Percentiles rank a stretch among this genome's conserved stretches.
These are phyloP conservation scores for Drosophila picticornis DNA, from an alignment of 2,888 invertebrate species.

Conservation along the genomic window DNA sequence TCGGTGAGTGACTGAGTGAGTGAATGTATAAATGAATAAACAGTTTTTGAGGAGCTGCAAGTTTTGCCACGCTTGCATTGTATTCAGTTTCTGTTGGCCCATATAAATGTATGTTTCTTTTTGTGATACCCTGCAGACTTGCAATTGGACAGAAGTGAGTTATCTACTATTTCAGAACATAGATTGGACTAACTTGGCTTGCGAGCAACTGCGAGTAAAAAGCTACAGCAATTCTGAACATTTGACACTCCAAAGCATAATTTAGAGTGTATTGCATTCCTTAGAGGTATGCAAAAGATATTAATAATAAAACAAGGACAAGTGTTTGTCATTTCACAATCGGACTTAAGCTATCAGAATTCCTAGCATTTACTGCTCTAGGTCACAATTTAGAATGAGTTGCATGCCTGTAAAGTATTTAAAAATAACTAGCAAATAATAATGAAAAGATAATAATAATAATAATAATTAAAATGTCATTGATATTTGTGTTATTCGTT, in stretches of 20 bases:
- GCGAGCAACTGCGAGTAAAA: not conserved
- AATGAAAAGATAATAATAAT: not conserved
- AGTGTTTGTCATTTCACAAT: not conserved
- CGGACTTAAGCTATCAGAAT: not conserved
- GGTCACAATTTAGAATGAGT: not conserved
- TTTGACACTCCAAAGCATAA: not conserved
- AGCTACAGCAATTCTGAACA: not conserved
- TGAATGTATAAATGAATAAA: slow-evolving; percentile 28
- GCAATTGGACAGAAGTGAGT: not conserved
- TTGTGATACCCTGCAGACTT: slow-evolving; percentile 2
- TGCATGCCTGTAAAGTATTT: not conserved
- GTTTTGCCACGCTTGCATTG: slow-evolving; percentile 21
- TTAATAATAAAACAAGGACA: not conserved
- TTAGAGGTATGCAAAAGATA: not conserved
- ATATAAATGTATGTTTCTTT: not conserved
- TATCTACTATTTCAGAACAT: not conserved
- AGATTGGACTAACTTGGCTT: not conserved
- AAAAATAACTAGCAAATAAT: not conserved
- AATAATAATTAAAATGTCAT: not conserved
- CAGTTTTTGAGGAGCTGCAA: slow-evolving; percentile 15
- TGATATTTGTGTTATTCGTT: not conserved
- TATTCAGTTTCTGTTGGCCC: slow-evolving; percentile 8
- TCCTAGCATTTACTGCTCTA: not conserved
- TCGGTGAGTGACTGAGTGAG: slow-evolving; percentile 14
- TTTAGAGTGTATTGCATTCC: not conserved